phyloP scores from a whole-genome alignment of 2,797 vertebrate species.

The Limnodromus scolopaceus region DNA sequence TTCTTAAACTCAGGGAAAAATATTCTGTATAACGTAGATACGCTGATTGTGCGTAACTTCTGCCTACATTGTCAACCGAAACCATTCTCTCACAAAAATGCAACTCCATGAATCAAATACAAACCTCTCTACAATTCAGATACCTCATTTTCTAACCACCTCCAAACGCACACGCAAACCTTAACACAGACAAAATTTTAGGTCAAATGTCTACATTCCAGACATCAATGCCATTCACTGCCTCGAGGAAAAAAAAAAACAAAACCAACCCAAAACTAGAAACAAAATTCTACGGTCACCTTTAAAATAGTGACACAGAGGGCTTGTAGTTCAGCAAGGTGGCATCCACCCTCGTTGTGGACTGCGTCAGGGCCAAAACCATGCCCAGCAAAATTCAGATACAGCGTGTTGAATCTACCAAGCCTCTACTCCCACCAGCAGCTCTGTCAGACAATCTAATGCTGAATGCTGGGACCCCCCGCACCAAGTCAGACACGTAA shows the following conservation, averaged over 20 bases:
- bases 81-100: neutral
- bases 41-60: neutral
- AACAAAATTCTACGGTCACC: neutral
- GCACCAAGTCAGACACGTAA: rapidly evolving
- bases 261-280: neutral
- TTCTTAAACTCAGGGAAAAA: neutral
- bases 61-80: neutral
- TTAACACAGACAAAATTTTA: neutral
- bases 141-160: neutral
- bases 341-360: neutral
- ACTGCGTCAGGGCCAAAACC: neutral
- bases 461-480: neutral
- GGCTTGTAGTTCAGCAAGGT: neutral
- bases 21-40: neutral
- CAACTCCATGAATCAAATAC: neutral
- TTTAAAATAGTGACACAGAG: neutral
- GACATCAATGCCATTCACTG: neutral
- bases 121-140: neutral
- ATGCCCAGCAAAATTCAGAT: neutral
- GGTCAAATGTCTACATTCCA: neutral
- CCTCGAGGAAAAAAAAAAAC: neutral
- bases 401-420: neutral
- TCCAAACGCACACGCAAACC: neutral
- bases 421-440: neutral
- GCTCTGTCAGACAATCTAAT: rapidly evolving